Evolutionary conservation across 2,113 vertebrate species (phyloP).

Genomic region (Coryphaenoides rupestris): DNA sequence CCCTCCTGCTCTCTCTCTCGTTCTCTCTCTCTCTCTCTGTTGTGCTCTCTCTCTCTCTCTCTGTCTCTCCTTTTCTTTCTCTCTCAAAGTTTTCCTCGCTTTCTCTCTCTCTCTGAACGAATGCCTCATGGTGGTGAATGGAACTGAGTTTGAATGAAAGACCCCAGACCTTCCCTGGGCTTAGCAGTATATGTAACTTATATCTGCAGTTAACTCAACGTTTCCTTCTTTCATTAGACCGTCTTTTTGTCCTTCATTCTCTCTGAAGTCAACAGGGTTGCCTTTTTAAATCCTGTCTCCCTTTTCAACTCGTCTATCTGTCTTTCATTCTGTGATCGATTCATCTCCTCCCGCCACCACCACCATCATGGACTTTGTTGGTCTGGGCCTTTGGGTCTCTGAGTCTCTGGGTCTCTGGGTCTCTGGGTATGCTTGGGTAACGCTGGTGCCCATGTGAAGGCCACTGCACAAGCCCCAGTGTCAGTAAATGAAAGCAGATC

Average conservation of each 20-base stretch:
- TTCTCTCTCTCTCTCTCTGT: conserved; percentile 23
- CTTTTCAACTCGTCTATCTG: background rate
- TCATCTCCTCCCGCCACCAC: conserved; percentile 50
- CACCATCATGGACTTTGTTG: conserved; percentile 62
- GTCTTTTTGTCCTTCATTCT: background rate
- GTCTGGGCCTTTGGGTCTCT: too few species aligned
- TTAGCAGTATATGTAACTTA: too few species aligned
- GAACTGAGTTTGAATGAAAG: too few species aligned
- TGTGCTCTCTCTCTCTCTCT: background rate
- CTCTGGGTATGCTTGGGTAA: conserved; percentile 67
- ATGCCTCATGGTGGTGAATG: too few species aligned
- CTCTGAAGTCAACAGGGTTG: conserved; percentile 35
- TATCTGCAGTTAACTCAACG: background rate
- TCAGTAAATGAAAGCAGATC: conserved; percentile 70
- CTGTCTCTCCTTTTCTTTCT: too few species aligned
- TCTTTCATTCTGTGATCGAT: conserved; percentile 5
- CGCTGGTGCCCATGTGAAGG: conserved; percentile 66
- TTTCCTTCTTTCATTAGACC: background rate
- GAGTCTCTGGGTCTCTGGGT: too few species aligned
- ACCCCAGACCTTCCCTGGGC: too few species aligned
- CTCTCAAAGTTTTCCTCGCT: too few species aligned
- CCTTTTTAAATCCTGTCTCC: conserved; percentile 15
- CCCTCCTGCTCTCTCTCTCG: conserved; percentile 6
- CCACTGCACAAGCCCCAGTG: conserved; percentile 57
- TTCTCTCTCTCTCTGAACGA: background rate